Conservation (phyloP, 2,797 vertebrate genomes). For the Spinibarbus caldwelli region DNA sequence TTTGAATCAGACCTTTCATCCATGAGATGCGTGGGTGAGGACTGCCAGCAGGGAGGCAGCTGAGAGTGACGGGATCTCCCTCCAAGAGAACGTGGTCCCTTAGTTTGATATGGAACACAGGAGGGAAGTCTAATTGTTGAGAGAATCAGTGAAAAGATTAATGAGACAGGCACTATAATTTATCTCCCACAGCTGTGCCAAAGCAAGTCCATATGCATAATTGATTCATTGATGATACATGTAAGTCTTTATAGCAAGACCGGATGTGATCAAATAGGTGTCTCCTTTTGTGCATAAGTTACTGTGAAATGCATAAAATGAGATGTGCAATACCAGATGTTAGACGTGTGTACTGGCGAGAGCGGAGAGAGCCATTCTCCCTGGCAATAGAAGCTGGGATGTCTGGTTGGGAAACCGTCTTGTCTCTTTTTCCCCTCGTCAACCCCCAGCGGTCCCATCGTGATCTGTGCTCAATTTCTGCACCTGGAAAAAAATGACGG, state of each 20-base stretch:
- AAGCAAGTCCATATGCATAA: slow-evolving; percentile 12
- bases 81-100: slow-evolving; percentile 96
- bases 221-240: not conserved
- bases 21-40: slow-evolving; percentile 90
- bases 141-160: slow-evolving; percentile 4
- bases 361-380: slow-evolving; percentile 80
- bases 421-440: slow-evolving; percentile 86
- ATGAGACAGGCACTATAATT: slow-evolving; percentile 10
- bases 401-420: slow-evolving; percentile 89
- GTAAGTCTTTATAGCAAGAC: not conserved
- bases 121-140: slow-evolving; percentile 87
- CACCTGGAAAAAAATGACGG: slow-evolving; percentile 59
- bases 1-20: slow-evolving; percentile 86
- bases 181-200: slow-evolving; percentile 4
- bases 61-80: slow-evolving; percentile 93
- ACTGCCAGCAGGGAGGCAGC: slow-evolving; percentile 94
- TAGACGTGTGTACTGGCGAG: slow-evolving; percentile 82
- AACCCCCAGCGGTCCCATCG: slow-evolving; percentile 96
- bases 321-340: slow-evolving; percentile 83
- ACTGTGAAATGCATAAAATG: not conserved
- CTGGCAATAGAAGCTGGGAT: slow-evolving; percentile 85
- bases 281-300: not conserved
- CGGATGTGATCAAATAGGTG: not conserved
- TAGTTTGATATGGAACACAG: slow-evolving; percentile 97
- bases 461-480: slow-evolving; percentile 78